These are phyloP conservation scores for Osedax fenrisi DNA, from an alignment of 2,888 invertebrate genomes.

Conservation along the genomic window DNA sequence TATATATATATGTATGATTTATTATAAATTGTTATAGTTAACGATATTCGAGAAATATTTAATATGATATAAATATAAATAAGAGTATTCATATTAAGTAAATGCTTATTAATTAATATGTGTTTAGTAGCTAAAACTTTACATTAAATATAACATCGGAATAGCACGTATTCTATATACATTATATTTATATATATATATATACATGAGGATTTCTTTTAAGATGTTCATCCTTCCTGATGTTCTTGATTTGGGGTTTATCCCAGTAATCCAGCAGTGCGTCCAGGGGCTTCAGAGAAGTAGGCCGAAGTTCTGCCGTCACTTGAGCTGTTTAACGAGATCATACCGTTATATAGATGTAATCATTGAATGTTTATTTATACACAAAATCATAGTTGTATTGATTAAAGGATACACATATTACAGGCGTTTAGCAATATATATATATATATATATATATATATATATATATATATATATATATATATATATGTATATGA, in stretches of 20 bases:
- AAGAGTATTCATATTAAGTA: too few relatives aligned
- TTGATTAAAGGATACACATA: too few relatives aligned
- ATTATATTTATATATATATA: too few relatives aligned
- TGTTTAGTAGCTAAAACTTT: too few relatives aligned
- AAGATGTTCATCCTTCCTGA: neutral
- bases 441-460: neutral
- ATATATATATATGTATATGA: slow-evolving; percentile 3
- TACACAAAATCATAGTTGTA: neutral
- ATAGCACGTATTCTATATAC: too few relatives aligned
- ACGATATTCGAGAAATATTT: too few relatives aligned
- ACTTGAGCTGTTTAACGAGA: neutral
- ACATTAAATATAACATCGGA: too few relatives aligned
- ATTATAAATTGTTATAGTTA: too few relatives aligned
- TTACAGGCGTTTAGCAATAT: neutral
- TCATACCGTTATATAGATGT: neutral
- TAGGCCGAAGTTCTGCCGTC: neutral
- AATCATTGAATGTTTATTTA: neutral
- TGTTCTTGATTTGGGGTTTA: neutral
- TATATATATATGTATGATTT: too few relatives aligned
- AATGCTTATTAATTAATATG: too few relatives aligned
- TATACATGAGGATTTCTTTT: neutral
- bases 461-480: slow-evolving; percentile 6
- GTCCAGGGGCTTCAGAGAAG: slow-evolving; percentile 1
- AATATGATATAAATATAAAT: too few relatives aligned
- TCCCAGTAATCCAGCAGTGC: slow-evolving; percentile 3